These are phyloP conservation scores for Eilema griseolum DNA, from an alignment of 2,888 invertebrate genomes.

Conservation along the genomic window DNA sequence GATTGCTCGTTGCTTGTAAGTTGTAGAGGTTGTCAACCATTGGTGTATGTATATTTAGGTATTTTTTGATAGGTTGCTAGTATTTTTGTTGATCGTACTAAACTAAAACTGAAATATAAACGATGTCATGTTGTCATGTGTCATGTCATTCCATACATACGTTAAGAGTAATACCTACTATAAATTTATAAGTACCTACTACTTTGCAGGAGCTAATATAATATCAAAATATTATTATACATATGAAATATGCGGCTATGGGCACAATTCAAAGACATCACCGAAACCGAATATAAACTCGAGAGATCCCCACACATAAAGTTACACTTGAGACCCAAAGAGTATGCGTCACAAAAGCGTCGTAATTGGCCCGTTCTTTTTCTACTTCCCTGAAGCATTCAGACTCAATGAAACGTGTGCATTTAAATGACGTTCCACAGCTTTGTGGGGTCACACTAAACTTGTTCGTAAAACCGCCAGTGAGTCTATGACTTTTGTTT, in stretches of 20 bases:
- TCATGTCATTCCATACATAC: no score
- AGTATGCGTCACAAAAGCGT: constrained; percentile 84
- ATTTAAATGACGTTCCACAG: constrained; percentile 86
- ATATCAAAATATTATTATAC: background rate
- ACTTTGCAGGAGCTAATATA: background rate
- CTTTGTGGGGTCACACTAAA: constrained; percentile 86
- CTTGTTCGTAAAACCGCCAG: constrained; percentile 81
- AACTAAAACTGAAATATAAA: no score
- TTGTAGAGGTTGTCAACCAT: no score
- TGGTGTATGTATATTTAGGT: no score
- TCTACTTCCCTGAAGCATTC: constrained; percentile 86
- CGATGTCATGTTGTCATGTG: no score
- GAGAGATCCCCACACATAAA: constrained; percentile 74
- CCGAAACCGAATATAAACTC: constrained; percentile 74
- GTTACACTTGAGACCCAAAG: constrained; percentile 84
- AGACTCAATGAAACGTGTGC: constrained; percentile 87
- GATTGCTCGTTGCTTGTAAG: background rate
- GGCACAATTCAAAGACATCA: constrained; percentile 42
- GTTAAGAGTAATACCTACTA: no score
- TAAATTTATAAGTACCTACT: no score
- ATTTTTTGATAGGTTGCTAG: no score
- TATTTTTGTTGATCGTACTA: no score
- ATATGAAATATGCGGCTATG: constrained; percentile 35
- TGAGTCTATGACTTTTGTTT: constrained; percentile 79
- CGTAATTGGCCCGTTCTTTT: constrained; percentile 87